A percentile compares a stretch with the other conserved stretches of the same genome.
These are phyloP conservation scores for Eupeodes luniger DNA, from an alignment of 2,888 invertebrate species.

Conservation along the genomic window DNA sequence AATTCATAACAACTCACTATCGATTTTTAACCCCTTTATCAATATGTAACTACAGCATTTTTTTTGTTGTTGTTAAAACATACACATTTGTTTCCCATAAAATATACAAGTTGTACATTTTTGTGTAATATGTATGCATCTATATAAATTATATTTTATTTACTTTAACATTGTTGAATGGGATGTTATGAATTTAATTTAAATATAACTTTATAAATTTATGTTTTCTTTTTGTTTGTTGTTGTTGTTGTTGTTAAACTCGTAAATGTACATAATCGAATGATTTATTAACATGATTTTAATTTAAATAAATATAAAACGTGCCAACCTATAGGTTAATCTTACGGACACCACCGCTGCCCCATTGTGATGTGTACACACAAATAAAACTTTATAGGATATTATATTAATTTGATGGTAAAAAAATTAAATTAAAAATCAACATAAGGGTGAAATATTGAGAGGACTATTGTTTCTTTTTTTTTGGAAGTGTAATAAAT, in stretches of 20 bases:
- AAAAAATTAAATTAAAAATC: conserved; percentile 33
- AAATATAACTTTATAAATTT: not conserved
- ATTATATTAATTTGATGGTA: conserved; percentile 18
- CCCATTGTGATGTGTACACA: too few relatives aligned
- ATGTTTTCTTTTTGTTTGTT: not conserved
- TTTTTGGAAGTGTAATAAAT: not conserved
- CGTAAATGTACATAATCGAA: not conserved
- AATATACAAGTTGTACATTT: not conserved
- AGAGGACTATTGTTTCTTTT: not conserved
- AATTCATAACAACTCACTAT: conserved; percentile 3
- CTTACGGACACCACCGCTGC: too few relatives aligned
- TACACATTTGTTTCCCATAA: not conserved
- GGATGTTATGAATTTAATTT: conserved; percentile 5
- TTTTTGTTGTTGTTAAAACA: too few relatives aligned
- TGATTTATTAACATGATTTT: conserved; percentile 23
- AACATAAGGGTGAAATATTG: not conserved
- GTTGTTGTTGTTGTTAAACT: too few relatives aligned
- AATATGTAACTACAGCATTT: too few relatives aligned
- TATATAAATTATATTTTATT: not conserved
- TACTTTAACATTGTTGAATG: not conserved
- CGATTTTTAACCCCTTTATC: not conserved
- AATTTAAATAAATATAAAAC: conserved; percentile 22
- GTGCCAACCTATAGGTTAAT: not conserved
- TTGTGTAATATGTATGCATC: not conserved
- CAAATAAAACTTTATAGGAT: not conserved